Evolutionary conservation across 2,113 vertebrate genomes (phyloP).

Genomic region (Osmerus eperlanus): DNA sequence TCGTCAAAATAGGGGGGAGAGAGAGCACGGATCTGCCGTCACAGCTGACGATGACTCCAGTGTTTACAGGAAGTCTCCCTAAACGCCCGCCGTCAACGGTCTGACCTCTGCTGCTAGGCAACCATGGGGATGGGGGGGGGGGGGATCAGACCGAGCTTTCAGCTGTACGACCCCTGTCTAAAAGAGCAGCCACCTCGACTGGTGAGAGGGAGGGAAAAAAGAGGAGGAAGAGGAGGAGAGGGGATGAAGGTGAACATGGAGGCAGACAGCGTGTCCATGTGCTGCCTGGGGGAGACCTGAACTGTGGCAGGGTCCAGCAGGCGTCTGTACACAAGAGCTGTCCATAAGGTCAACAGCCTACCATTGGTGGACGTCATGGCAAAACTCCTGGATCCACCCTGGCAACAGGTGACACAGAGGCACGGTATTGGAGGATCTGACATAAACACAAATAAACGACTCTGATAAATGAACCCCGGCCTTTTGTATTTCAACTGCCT

Average conservation of each 20-base stretch:
- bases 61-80: slow-evolving; percentile 65
- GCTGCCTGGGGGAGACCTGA: too few relatives aligned
- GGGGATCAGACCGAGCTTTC: not conserved
- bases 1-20: too few relatives aligned
- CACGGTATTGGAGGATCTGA: too few relatives aligned
- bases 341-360: too few relatives aligned
- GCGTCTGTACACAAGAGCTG: too few relatives aligned
- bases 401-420: too few relatives aligned
- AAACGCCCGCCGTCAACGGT: slow-evolving; percentile 45
- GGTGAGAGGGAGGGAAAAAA: slow-evolving; percentile 5
- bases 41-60: slow-evolving; percentile 36
- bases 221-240: not conserved
- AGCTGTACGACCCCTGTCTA: not conserved
- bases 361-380: too few relatives aligned
- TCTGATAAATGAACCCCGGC: too few relatives aligned
- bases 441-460: too few relatives aligned
- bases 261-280: not conserved
- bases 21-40: slow-evolving; percentile 38
- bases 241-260: not conserved
- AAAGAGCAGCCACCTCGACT: not conserved
- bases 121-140: slow-evolving; percentile 29
- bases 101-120: slow-evolving; percentile 64
- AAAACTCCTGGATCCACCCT: too few relatives aligned
- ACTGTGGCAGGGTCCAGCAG: too few relatives aligned
- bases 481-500: too few relatives aligned